These are phyloP conservation scores for Salvelinus fontinalis DNA, from an alignment of 2,113 vertebrate genomes.

Conservation along the genomic window DNA sequence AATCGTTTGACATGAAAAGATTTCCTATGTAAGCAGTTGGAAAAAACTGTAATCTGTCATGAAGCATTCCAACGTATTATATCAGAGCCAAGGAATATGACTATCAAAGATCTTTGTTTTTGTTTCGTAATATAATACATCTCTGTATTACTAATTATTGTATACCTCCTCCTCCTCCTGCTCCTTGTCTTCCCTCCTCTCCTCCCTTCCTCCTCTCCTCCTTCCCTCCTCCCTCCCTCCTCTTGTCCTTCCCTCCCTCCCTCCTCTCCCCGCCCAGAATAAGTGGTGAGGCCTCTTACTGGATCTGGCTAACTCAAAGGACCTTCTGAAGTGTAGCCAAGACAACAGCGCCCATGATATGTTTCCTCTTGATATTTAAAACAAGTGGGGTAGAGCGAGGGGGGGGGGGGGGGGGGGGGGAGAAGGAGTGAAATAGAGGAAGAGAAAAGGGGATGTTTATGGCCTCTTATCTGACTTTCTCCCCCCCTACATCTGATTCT, in stretches of 20 bases:
- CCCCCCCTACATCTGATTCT: not conserved
- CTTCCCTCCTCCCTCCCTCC: constrained; percentile 20
- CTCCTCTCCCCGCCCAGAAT: constrained; percentile 36
- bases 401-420: not conserved
- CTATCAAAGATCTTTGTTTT: constrained; percentile 64
- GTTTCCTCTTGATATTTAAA: constrained; percentile 59
- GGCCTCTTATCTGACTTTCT: constrained; percentile 53
- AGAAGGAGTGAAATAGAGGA: constrained; percentile 18
- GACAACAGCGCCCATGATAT: constrained; percentile 50
- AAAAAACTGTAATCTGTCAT: too few relatives aligned
- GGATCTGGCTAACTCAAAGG: constrained; percentile 56
- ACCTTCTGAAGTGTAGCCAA: constrained; percentile 45
- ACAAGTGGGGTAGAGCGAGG: constrained; percentile 51
- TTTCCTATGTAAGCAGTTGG: too few relatives aligned
- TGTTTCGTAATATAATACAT: constrained; percentile 46
- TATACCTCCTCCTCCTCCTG: too few relatives aligned
- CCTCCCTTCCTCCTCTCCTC: not conserved
- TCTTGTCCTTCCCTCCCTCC: too few relatives aligned
- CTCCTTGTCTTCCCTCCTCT: not conserved
- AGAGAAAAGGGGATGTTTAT: constrained; percentile 51
- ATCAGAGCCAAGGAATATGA: constrained; percentile 48
- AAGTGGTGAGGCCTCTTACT: constrained; percentile 36
- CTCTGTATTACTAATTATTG: not conserved
- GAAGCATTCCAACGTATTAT: constrained; percentile 56
- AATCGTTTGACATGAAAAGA: too few relatives aligned